phyloP scores from a whole-genome alignment of 2,888 invertebrate genomes.

The Eulithis testata region DNA sequence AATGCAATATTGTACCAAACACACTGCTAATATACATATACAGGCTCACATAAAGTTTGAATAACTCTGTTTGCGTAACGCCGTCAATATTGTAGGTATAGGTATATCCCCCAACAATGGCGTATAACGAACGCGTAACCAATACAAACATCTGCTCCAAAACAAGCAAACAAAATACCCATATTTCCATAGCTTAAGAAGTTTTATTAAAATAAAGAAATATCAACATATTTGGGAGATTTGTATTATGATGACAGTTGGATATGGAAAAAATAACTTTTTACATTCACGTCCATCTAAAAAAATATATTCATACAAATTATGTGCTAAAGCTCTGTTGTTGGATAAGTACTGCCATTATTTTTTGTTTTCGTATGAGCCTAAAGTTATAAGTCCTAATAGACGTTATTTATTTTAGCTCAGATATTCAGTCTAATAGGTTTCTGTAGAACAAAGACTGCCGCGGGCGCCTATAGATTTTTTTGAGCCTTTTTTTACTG shows the following conservation, averaged over 20 bases:
- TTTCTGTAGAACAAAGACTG: not conserved
- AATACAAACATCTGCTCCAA: constrained; percentile 37
- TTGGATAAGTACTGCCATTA: constrained; percentile 4
- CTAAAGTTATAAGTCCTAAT: not conserved
- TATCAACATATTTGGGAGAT: constrained; percentile 40
- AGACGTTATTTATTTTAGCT: not conserved
- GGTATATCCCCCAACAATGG: constrained; percentile 28
- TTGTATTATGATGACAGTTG: constrained; percentile 31
- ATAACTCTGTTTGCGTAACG: constrained; percentile 25
- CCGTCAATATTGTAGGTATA: constrained; percentile 35
- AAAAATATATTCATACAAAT: constrained; percentile 7
- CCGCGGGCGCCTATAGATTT: not conserved
- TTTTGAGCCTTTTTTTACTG: not conserved
- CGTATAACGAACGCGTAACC: constrained; percentile 34
- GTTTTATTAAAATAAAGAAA: constrained; percentile 54
- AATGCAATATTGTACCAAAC: constrained; percentile 5
- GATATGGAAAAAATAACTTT: constrained; percentile 25
- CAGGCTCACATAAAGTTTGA: constrained; percentile 37
- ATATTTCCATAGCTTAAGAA: constrained; percentile 50
- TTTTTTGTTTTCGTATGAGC: constrained; percentile 9
- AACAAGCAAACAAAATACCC: constrained; percentile 40
- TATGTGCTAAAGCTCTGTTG: not conserved
- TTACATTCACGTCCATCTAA: constrained; percentile 2
- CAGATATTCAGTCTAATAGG: not conserved
- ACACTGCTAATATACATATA: constrained; percentile 11